A percentile compares a stretch with the other conserved stretches of the same genome.
These are phyloP conservation scores for Andricus grossulariae DNA, from an alignment of 1,140 invertebrate species.

Conservation along the genomic window DNA sequence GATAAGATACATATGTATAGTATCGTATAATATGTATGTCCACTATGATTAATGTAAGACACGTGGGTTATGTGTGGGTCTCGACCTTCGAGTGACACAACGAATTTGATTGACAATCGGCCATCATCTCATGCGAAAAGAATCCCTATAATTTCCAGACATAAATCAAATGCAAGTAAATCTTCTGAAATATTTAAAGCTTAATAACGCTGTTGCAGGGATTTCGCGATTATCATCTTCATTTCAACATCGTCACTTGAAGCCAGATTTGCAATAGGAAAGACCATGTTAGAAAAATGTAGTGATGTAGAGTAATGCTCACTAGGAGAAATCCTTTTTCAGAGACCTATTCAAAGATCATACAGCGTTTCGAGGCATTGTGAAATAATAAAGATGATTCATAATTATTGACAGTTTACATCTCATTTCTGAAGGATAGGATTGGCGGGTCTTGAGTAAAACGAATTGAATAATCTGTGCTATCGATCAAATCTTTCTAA, in stretches of 20 bases:
- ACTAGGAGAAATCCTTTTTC: background rate
- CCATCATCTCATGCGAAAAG: background rate
- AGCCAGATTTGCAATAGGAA: background rate
- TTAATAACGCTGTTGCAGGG: background rate
- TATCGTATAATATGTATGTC: background rate
- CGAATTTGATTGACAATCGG: slow-evolving; percentile 15
- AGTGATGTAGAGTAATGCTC: background rate
- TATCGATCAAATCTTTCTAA: background rate
- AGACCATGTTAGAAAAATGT: background rate
- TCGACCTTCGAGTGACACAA: background rate
- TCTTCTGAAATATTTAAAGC: background rate
- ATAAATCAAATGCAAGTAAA: background rate
- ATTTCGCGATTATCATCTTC: background rate
- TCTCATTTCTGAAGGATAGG: background rate
- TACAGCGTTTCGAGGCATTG: background rate
- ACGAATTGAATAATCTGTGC: slow-evolving; percentile 1
- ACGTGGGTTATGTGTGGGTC: slow-evolving; percentile 16
- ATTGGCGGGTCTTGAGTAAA: background rate
- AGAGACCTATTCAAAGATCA: background rate
- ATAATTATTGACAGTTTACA: slow-evolving; percentile 16
- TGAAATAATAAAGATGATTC: slow-evolving; percentile 14
- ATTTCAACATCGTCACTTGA: slow-evolving; percentile 5
- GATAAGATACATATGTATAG: slow-evolving; percentile 1
- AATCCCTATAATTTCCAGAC: background rate
- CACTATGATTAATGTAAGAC: background rate